A percentile compares a stretch with the other conserved stretches of the same genome.
Conservation (phyloP, 1,140 invertebrate species). For the Chelonus insularis region DNA sequence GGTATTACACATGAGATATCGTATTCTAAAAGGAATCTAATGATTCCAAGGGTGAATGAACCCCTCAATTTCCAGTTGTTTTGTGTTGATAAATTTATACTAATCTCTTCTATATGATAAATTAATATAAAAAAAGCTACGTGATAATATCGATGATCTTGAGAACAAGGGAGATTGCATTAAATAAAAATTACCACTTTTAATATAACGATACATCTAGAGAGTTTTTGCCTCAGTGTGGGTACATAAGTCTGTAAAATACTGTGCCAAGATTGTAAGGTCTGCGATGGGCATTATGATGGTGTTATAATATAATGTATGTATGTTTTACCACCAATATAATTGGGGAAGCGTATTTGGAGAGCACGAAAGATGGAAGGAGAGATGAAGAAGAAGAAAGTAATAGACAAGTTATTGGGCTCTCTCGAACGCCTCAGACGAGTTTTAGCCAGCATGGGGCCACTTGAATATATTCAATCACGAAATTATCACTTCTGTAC, state of each 20-base stretch:
- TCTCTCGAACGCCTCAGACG: conserved; percentile 43
- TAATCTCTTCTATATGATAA: not conserved
- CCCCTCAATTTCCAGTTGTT: conserved; percentile 5
- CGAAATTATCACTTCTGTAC: conserved; percentile 60
- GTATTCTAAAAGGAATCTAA: conserved; percentile 49
- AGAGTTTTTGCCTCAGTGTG: conserved; percentile 12
- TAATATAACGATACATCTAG: conserved; percentile 32
- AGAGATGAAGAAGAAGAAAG: conserved; percentile 9
- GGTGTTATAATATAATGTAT: conserved; percentile 59
- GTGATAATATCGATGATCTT: not conserved
- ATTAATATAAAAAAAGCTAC: no score
- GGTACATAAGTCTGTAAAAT: conserved; percentile 32
- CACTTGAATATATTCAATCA: conserved; percentile 59
- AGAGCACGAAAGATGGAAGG: not conserved
- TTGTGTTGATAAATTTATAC: conserved; percentile 4
- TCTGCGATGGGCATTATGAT: conserved; percentile 49
- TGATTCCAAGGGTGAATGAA: conserved; percentile 32
- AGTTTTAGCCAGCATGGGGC: conserved; percentile 52
- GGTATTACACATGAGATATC: conserved; percentile 44
- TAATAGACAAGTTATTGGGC: conserved; percentile 12
- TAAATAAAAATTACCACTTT: conserved; percentile 34
- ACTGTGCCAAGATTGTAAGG: conserved; percentile 25
- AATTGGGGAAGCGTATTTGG: conserved; percentile 1
- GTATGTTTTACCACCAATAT: conserved; percentile 51
- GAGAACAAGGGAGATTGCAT: conserved; percentile 11